phyloP scores from a whole-genome alignment of 2,888 invertebrate species.

The Craniophora ligustri region DNA sequence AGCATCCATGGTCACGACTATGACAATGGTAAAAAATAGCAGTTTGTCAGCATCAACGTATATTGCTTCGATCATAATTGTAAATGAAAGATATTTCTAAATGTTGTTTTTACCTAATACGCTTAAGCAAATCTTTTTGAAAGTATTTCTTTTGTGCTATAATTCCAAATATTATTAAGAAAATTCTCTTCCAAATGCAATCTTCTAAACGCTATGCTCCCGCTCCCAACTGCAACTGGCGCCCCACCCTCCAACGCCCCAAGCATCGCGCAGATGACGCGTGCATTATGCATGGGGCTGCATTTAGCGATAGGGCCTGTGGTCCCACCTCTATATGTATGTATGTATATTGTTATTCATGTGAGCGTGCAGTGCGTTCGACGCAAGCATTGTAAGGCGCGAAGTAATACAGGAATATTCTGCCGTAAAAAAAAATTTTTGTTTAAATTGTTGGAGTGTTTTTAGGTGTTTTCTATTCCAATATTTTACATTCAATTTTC shows the following conservation, averaged over 20 bases:
- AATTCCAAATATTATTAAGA: no score
- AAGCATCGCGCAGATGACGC: constrained; percentile 76
- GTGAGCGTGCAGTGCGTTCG: constrained; percentile 42
- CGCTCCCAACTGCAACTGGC: constrained; percentile 42
- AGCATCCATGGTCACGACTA: no score
- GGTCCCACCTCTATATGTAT: constrained; percentile 49
- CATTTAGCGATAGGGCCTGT: constrained; percentile 75
- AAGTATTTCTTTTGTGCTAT: no score
- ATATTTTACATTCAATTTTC: no score
- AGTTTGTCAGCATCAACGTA: no score
- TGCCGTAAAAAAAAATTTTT: constrained; percentile 1
- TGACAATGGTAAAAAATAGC: no score
- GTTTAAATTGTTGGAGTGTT: background rate
- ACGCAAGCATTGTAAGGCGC: constrained; percentile 37
- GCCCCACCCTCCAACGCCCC: constrained; percentile 58
- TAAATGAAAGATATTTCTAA: no score
- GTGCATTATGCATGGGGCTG: constrained; percentile 82
- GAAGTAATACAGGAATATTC: constrained; percentile 26
- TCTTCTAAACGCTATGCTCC: background rate
- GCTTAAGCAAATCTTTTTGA: no score
- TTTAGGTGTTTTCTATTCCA: background rate
- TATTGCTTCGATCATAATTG: no score
- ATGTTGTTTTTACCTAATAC: no score
- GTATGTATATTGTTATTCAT: constrained; percentile 55
- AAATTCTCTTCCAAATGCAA: background rate